Conservation (phyloP, 2,797 vertebrate genomes). For the Paratrypauchen microcephalus region DNA sequence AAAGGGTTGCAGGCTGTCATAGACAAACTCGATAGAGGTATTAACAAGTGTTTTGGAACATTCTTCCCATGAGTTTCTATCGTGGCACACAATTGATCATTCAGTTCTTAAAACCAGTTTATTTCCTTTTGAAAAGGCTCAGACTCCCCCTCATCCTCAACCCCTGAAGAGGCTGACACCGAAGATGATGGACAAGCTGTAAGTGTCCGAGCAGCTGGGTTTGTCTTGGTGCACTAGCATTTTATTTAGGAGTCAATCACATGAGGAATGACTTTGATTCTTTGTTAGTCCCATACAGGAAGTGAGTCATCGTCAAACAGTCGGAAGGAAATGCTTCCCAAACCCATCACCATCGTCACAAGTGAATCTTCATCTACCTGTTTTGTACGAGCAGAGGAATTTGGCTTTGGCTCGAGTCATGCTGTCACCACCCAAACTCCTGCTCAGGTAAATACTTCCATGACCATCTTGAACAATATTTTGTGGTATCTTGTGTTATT, state of each 20-base stretch:
- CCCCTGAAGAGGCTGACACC: constrained; percentile 80
- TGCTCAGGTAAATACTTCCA: constrained; percentile 69
- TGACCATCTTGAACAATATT: background rate
- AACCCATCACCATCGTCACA: constrained; percentile 83
- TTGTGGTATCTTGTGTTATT: background rate
- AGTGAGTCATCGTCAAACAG: constrained; percentile 92
- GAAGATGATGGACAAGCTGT: constrained; percentile 82
- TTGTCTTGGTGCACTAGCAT: background rate
- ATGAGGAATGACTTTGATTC: constrained; percentile 62
- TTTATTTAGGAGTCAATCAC: constrained; percentile 19
- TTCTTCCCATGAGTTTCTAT: background rate
- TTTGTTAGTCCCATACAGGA: constrained; percentile 87
- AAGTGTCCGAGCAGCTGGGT: constrained; percentile 56
- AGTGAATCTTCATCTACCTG: constrained; percentile 87
- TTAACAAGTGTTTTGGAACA: background rate
- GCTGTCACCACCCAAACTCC: constrained; percentile 75
- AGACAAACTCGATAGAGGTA: constrained; percentile 87
- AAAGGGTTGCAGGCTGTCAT: constrained; percentile 85
- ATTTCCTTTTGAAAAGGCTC: constrained; percentile 62
- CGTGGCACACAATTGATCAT: background rate
- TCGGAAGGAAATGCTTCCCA: constrained; percentile 89
- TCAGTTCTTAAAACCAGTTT: constrained; percentile 20
- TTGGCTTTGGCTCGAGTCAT: constrained; percentile 73
- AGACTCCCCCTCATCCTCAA: constrained; percentile 81
- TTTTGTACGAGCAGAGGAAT: constrained; percentile 81